Evolutionary conservation across 2,113 vertebrate genomes (phyloP), one percentile per base, ranked within the genome.

Genomic region (Notiomystis cincta): DNA sequence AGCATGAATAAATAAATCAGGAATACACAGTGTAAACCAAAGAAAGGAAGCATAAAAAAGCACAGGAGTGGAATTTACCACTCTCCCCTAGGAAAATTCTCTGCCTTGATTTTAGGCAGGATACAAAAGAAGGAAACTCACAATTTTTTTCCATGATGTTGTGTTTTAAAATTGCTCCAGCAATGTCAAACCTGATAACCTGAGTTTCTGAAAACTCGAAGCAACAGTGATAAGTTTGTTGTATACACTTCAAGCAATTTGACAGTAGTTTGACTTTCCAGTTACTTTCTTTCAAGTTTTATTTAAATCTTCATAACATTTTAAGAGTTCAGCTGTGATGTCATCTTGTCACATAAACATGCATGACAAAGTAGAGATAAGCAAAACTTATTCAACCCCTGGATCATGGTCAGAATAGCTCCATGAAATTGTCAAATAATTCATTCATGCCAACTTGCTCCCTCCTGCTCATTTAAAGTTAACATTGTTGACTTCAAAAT

Each of bases 1-100:
- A 88, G 66, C 70, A 90, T 1, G 31, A 91, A 87, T 84, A 95
- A 95, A 94, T 93, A 94, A 89, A 89, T 79, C 40, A 82, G 75
- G 47, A 94, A 82, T 60, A 75, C 22, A 66, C 47, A 35, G 67
- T 69, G 70, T 62, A 87, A 87, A 75, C 60, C 56, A 91, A 87
- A 91, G 67, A 80, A 83, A 65, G 60, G 35, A 81, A 94, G 40
- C 69, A 87, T 62, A 76, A 71, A 42, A 82, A 17, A 75, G 64
- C 50, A 82, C 6, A 0, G 7, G 44, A 88, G 30, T 60, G 13
- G 65, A 80, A 88, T 82, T 76, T 72, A 60, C 37, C 64, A 37
- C 31, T 61, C 45, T 47, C 24, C 65, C 58, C 40, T 23, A 79
- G 57, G 60, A 79, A 87, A 92, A 90, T 33, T 45, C 50, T 80